These are phyloP conservation scores for Enoplolaimus lenunculus DNA, from an alignment of 2,888 invertebrate genomes.

Conservation along the genomic window DNA sequence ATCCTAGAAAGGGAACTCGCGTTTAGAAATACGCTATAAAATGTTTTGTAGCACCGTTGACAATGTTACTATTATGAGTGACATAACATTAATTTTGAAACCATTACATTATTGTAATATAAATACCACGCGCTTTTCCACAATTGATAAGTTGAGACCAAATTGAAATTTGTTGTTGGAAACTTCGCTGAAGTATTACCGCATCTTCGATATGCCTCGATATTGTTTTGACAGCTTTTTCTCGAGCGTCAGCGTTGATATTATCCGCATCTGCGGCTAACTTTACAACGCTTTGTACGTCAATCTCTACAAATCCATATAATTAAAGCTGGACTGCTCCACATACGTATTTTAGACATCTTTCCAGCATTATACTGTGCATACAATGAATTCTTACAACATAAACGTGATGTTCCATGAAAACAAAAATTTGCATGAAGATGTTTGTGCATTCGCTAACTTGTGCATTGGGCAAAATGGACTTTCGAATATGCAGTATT, in stretches of 20 bases:
- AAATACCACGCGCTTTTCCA: constrained; percentile 21
- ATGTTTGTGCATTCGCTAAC: too few relatives aligned
- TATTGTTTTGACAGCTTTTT: constrained; percentile 17
- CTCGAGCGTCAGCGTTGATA: constrained; percentile 14
- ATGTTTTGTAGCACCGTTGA: too few relatives aligned
- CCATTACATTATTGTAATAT: constrained; percentile 28
- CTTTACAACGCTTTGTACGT: constrained; percentile 21
- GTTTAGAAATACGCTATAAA: too few relatives aligned
- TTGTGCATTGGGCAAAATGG: too few relatives aligned
- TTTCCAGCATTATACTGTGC: too few relatives aligned
- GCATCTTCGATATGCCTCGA: constrained; percentile 22
- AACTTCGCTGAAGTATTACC: constrained; percentile 20
- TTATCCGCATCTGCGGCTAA: constrained; percentile 22
- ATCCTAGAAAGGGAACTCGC: too few relatives aligned
- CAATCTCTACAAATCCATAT: constrained; percentile 14
- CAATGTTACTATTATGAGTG: neutral
- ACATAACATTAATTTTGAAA: neutral
- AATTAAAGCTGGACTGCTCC: too few relatives aligned
- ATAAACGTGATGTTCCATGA: too few relatives aligned
- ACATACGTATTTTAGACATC: too few relatives aligned
- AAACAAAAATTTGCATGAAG: too few relatives aligned
- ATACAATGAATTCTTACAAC: too few relatives aligned
- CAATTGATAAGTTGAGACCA: constrained; percentile 3
- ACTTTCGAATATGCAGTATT: too few relatives aligned
- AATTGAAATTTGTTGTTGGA: neutral